These are phyloP conservation scores for Astreopora myriophthalma DNA, from an alignment of 64 coral and sea anemone genomes.

Conservation along the genomic window DNA sequence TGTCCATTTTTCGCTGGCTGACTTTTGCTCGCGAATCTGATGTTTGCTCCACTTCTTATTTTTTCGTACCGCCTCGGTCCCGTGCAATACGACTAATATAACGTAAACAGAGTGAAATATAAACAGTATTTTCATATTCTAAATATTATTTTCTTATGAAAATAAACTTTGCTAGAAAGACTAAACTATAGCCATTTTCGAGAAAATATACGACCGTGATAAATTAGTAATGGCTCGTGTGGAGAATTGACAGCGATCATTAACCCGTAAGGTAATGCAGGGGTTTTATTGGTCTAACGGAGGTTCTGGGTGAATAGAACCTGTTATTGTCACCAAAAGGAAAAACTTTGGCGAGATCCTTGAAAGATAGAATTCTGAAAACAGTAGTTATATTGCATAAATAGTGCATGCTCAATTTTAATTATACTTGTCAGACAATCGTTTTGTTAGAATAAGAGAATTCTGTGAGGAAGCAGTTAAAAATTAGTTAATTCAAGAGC, in stretches of 20 bases:
- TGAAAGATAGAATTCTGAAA: not conserved
- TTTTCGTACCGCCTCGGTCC: not conserved
- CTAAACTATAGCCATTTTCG: slow-evolving; percentile 46
- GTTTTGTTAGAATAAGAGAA: not conserved
- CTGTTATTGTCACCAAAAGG: not conserved
- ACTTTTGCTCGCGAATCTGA: not conserved
- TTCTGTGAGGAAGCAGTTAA: not conserved
- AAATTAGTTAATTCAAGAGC: not conserved
- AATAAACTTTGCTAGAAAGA: not conserved
- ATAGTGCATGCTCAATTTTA: too few species aligned
- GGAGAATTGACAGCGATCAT: not conserved
- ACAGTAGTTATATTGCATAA: not conserved
- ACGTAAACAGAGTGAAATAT: not conserved
- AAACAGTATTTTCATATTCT: slow-evolving; percentile 25
- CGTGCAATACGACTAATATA: not conserved
- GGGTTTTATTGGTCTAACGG: not conserved
- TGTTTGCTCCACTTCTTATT: not conserved
- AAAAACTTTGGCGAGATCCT: not conserved
- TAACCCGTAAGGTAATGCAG: not conserved
- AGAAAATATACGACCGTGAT: not conserved
- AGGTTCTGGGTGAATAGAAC: not conserved
- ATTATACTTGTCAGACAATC: not conserved
- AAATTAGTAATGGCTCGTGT: slow-evolving; percentile 23
- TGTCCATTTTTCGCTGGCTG: not conserved
- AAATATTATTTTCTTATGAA: not conserved